A percentile compares a stretch with the other conserved stretches of the same genome.
Evolutionary conservation across 2,797 vertebrate species (phyloP).

Genomic region (Gallinago stenura): DNA sequence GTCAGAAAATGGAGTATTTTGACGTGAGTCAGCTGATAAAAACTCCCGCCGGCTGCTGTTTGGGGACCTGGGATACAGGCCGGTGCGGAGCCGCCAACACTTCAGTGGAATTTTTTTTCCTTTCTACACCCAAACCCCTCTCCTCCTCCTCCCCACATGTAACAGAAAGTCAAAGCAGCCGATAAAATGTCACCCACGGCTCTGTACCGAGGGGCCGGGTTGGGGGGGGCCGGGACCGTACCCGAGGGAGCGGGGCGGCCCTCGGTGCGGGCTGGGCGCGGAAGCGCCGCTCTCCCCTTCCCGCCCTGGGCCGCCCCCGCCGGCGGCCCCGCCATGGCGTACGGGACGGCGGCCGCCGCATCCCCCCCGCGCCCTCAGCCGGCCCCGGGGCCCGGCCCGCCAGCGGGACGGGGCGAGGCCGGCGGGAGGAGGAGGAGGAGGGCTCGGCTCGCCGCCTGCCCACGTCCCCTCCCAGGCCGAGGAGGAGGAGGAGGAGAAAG

Average conservation of each 20-base stretch:
- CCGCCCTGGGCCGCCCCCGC: background rate
- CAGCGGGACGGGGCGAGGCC: slow-evolving; percentile 8
- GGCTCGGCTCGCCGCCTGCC: background rate
- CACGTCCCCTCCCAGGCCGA: slow-evolving; percentile 10
- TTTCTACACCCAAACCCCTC: background rate
- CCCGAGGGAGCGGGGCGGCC: background rate
- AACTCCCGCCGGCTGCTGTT: background rate
- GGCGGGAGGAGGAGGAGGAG: slow-evolving; percentile 18
- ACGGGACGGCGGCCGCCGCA: background rate
- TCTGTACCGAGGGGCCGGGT: fast-evolving
- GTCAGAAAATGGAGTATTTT: background rate
- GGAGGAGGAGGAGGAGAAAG: slow-evolving; percentile 27
- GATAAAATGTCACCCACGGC: background rate
- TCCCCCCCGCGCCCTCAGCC: background rate
- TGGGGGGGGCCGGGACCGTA: no score
- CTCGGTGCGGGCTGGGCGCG: background rate
- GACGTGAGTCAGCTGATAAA: background rate
- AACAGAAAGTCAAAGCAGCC: background rate
- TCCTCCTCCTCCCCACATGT: background rate
- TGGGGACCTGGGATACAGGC: background rate
- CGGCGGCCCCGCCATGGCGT: background rate
- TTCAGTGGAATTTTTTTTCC: background rate
- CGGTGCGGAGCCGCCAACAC: background rate
- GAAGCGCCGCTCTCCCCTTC: background rate
- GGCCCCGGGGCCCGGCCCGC: background rate